Evolutionary conservation across 2,888 invertebrate genomes (phyloP), one percentile per base, ranked within the genome.

Genomic region (Hoplodrina ambigua): DNA sequence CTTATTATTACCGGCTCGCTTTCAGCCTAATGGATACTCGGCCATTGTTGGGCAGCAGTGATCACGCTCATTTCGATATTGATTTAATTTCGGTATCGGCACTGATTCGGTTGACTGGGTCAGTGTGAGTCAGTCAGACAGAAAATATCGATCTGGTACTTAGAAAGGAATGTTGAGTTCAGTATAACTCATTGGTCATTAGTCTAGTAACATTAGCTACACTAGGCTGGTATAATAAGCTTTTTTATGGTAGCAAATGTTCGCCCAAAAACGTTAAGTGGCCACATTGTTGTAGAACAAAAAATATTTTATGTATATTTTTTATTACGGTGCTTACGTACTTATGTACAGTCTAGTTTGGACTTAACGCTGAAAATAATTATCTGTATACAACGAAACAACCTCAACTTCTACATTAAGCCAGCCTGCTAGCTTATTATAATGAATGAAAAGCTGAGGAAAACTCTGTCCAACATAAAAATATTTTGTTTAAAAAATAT

Each of bases 1-100:
- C 90, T 91, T 91, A 93, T 93, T 88, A 94, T 92, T 89, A 89
- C 86, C 80, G 80, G 84, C 78, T 81, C 78, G 80, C 83, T 84
- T 84, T 74, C 85, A 78, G 69, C 71, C 77, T 82, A 85, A 86
- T 87, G 81, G 83, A 83, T 82, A 73, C 78, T 75, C 78, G 68
- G 61, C 82, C 79, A 80, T 85, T 87, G 82, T 85, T 72, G 59
- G 61, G 59, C 65, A 74, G 80, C 84, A 80, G 77, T 84, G 81
- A 81, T 82, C 70, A 76, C 68, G 81, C 70, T 86, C 73, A 85
- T 87, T 86, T 80, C 69, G 73, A 82, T 85, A 85, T 84, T 86
- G 85, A 88, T 87, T 82, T 78, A 81, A 85, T 86, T 83, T 65
- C 58, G 56, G 65, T 50, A 78, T 72, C 75, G 75, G 68, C 78